These are phyloP conservation scores for Orthonyx spaldingii DNA, from an alignment of 2,113 vertebrate genomes.

Conservation along the genomic window DNA sequence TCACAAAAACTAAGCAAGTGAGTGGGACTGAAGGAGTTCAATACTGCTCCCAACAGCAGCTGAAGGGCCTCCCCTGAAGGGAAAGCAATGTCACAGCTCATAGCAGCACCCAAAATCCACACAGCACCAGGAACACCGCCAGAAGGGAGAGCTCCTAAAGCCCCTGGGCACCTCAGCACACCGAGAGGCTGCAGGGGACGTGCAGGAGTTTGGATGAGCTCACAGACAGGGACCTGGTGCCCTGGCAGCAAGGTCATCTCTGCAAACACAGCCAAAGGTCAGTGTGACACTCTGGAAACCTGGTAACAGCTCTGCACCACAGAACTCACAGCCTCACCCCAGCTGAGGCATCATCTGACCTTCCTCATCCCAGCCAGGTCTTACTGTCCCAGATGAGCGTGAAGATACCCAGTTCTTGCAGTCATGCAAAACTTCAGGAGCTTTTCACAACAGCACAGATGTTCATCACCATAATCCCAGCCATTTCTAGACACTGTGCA, in stretches of 20 bases:
- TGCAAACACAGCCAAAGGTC: fast-evolving
- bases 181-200: not conserved
- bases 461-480: fast-evolving
- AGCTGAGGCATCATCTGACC: not conserved
- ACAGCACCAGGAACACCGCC: not conserved
- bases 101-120: not conserved
- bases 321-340: fast-evolving
- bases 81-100: not conserved
- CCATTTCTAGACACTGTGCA: not conserved
- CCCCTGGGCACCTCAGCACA: not conserved
- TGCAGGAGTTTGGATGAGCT: fast-evolving
- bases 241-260: not conserved
- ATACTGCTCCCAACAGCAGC: not conserved
- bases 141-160: fast-evolving
- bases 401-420: not conserved
- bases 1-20: not conserved
- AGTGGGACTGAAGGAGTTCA: not conserved
- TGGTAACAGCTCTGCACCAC: not conserved
- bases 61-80: not conserved
- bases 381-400: fast-evolving
- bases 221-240: fast-evolving
- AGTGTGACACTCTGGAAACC: fast-evolving
- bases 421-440: not conserved
- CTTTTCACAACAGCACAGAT: not conserved
- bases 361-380: not conserved